Base-by-base conservation (phyloP, 2,797 vertebrate genomes). In the Darevskia mixta region DNA sequence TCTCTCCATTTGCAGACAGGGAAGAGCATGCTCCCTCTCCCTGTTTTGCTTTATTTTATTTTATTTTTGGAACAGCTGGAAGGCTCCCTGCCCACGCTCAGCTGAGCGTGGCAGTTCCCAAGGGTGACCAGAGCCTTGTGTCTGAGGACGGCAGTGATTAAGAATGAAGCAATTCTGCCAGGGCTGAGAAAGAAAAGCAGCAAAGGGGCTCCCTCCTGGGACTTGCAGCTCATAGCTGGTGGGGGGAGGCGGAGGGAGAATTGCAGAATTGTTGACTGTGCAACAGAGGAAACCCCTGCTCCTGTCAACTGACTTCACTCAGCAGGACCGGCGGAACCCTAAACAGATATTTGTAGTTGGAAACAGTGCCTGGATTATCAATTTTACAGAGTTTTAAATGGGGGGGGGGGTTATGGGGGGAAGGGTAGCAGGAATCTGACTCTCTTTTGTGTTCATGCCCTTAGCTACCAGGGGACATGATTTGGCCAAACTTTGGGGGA, bases 131-230 rank as follows among this genome's bases (percentile, higher is more conserved):
- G 91, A 90, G 84, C 20, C 75, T 79, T 88, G 86, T 94, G 87
- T 71, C 87, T 86, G 85, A 89, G 86, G 73, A 93, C 77, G 88
- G 88, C 69, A 83, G 81, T 82, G 67, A 86, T 87, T 94, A 95
- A 94, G 90, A 92, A 90, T 91, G 91, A 92, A 88, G 86, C 92
- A 8, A 82, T 23, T 10, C 85, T 94, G 91, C 90, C 88, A 92
- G 87, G 1, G 13, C 0, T 1, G 82, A 92, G 89, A n/a, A 38
- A 87, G 77, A 83, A 80, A 67, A 32, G 87, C 71, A 43, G 20
- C 0, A 1, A 58, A 0, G 5, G 3, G 69, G 0, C 76, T 11
- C 79, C 88, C 75, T 87, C n/a, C 77, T 0, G 18, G 35, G 90
- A 89, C 41, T 0, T 4, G 8, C 32, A 3, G 71, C 0, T 18